These are phyloP conservation scores for Pangasianodon gigas DNA, from an alignment of 2,113 vertebrate species.

Conservation along the genomic window DNA sequence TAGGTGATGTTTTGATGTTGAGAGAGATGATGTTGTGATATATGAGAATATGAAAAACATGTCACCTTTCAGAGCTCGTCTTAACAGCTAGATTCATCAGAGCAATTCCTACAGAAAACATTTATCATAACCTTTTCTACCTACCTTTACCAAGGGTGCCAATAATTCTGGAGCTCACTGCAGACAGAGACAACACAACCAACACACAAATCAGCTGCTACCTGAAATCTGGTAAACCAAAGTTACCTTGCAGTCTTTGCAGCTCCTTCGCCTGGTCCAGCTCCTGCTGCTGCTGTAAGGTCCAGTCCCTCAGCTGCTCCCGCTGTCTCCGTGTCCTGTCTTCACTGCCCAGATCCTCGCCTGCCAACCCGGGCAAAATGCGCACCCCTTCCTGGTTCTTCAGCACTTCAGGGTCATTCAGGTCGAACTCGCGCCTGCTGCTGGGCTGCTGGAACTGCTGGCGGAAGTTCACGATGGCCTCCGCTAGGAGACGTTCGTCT, in stretches of 20 bases:
- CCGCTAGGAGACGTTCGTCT: slow-evolving; percentile 64
- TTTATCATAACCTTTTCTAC: neutral
- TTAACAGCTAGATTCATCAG: neutral
- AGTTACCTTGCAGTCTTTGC: slow-evolving; percentile 73
- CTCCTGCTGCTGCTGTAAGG: slow-evolving; percentile 80
- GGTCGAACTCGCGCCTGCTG: slow-evolving; percentile 76
- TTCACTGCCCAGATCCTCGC: slow-evolving; percentile 77
- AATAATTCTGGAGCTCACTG: neutral
- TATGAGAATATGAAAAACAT: neutral
- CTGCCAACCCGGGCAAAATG: slow-evolving; percentile 80
- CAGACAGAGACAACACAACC: neutral
- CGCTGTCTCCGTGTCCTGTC: slow-evolving; percentile 76
- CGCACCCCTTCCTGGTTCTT: slow-evolving; percentile 67
- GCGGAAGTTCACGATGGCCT: slow-evolving; percentile 69
- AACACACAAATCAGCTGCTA: neutral
- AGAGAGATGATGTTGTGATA: neutral
- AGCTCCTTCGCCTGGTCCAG: slow-evolving; percentile 61
- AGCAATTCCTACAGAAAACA: neutral
- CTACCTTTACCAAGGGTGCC: neutral
- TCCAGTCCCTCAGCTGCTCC: slow-evolving; percentile 85
- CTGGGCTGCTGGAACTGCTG: slow-evolving; percentile 75
- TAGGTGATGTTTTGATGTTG: neutral
- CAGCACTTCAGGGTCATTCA: slow-evolving; percentile 74
- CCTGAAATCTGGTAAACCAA: neutral
- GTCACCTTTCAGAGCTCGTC: neutral